These are phyloP conservation scores for Tapera naevia DNA, from an alignment of 2,797 vertebrate species.

Conservation along the genomic window DNA sequence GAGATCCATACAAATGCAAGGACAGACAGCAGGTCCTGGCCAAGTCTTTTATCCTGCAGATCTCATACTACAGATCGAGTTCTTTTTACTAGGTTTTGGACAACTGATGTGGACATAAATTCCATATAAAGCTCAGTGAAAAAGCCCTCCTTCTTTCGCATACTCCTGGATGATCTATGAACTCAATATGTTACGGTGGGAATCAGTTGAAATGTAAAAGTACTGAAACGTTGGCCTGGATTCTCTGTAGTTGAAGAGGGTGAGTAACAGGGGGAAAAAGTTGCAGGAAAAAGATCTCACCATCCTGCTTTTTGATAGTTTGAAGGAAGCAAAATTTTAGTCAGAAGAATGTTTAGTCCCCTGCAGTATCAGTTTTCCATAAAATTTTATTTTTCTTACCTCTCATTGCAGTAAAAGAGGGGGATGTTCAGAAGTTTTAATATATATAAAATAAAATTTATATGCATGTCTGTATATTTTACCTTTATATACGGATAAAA, in stretches of 20 bases:
- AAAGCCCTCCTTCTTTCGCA: neutral
- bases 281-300: neutral
- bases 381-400: neutral
- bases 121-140: neutral
- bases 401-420: neutral
- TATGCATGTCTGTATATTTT: neutral
- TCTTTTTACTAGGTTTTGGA: neutral
- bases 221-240: neutral
- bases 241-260: neutral
- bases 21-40: neutral
- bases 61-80: neutral
- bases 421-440: neutral
- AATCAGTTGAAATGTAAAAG: neutral
- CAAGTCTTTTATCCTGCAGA: neutral
- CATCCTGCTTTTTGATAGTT: neutral
- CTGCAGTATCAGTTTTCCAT: neutral
- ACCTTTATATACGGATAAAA: neutral
- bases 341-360: neutral
- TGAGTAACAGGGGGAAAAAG: accelerated
- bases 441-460: neutral
- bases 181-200: neutral
- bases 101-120: neutral
- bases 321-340: neutral
- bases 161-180: neutral
- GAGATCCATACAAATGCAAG: neutral